A percentile compares a stretch with the other conserved stretches of the same genome.
These are phyloP conservation scores for Campoplex nolae DNA, from an alignment of 2,888 invertebrate genomes.

Conservation along the genomic window DNA sequence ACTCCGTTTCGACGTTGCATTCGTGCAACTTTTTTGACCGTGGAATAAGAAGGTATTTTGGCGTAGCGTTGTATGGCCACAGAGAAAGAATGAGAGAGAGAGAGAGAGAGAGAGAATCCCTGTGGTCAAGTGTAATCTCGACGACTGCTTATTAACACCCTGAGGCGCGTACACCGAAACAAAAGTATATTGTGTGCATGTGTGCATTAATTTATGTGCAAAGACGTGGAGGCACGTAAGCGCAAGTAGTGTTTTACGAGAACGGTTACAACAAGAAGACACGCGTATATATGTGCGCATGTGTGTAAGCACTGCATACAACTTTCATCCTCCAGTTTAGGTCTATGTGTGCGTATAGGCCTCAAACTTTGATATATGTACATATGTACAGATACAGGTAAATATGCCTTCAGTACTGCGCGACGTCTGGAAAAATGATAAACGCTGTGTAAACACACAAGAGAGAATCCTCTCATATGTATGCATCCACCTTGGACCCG, in stretches of 20 bases:
- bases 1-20: slow-evolving; percentile 62
- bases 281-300: background rate
- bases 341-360: background rate
- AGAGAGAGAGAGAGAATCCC: slow-evolving; percentile 70
- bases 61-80: slow-evolving; percentile 40
- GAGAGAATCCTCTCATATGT: slow-evolving; percentile 65
- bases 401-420: slow-evolving; percentile 29
- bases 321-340: slow-evolving; percentile 19
- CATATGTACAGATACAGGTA: background rate
- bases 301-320: slow-evolving; percentile 18
- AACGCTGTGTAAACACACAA: slow-evolving; percentile 76
- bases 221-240: slow-evolving; percentile 38
- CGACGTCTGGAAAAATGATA: slow-evolving; percentile 79
- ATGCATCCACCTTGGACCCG: slow-evolving; percentile 56
- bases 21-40: slow-evolving; percentile 67
- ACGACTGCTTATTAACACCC: slow-evolving; percentile 82
- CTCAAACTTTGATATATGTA: background rate
- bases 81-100: background rate
- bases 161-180: slow-evolving; percentile 68
- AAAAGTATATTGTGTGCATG: slow-evolving; percentile 9
- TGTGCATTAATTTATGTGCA: slow-evolving; percentile 25
- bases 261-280: slow-evolving; percentile 20
- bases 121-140: slow-evolving; percentile 81
- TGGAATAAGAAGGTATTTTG: slow-evolving; percentile 59
- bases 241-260: slow-evolving; percentile 41